These are phyloP conservation scores for Nezara viridula DNA, from an alignment of 2,888 invertebrate species.

Conservation along the genomic window DNA sequence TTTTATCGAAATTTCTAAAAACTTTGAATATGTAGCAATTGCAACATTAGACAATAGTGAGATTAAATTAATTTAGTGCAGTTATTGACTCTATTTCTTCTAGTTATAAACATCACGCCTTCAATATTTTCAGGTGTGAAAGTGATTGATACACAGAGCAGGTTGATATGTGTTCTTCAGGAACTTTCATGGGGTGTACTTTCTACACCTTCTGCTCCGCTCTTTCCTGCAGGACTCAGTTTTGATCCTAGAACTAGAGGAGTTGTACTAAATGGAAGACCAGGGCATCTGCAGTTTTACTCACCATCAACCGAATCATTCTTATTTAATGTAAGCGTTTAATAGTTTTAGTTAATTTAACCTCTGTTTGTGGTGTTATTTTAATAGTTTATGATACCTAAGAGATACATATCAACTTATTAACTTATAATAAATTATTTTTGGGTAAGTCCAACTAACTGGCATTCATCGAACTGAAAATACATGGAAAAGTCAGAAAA, in stretches of 20 bases:
- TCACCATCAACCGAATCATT: slow-evolving; percentile 76
- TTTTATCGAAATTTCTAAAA: slow-evolving; percentile 75
- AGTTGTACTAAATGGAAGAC: slow-evolving; percentile 79
- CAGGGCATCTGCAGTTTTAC: slow-evolving; percentile 83
- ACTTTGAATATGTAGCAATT: slow-evolving; percentile 77
- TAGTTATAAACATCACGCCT: not conserved
- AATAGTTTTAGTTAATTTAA: not conserved
- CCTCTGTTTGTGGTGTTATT: not conserved
- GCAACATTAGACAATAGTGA: slow-evolving; percentile 79
- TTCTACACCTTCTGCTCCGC: slow-evolving; percentile 70
- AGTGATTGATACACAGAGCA: slow-evolving; percentile 72
- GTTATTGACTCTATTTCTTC: not conserved
- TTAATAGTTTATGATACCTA: slow-evolving; percentile 31
- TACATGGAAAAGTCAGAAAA: too few relatives aligned
- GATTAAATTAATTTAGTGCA: not conserved
- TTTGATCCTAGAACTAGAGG: slow-evolving; percentile 77
- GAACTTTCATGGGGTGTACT: slow-evolving; percentile 76
- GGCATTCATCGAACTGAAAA: too few relatives aligned
- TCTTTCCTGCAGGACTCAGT: slow-evolving; percentile 73
- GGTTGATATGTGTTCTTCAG: slow-evolving; percentile 75
- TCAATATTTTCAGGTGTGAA: slow-evolving; percentile 69
- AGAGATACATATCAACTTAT: not conserved
- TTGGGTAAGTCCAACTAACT: too few relatives aligned
- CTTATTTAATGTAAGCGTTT: slow-evolving; percentile 73
- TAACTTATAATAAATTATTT: too few relatives aligned